phyloP scores from a whole-genome alignment of 2,888 invertebrate genomes.

The Ectemnius lituratus region DNA sequence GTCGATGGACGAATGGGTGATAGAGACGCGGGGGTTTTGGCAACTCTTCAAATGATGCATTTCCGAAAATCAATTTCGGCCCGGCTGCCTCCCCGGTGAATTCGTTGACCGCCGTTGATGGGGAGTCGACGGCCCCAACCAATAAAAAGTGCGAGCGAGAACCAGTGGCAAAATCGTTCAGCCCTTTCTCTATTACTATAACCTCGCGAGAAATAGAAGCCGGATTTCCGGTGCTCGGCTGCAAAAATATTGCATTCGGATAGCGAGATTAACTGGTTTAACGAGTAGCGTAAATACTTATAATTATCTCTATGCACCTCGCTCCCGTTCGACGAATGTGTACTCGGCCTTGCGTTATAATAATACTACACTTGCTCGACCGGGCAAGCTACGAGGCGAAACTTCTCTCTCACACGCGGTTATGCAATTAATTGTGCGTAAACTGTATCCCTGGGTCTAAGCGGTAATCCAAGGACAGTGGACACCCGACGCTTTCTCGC shows the following conservation, averaged over 20 bases:
- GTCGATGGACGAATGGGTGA: slow-evolving; percentile 4
- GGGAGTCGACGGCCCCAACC: slow-evolving; percentile 29
- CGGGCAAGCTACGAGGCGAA: too few relatives aligned
- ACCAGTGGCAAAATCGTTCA: not conserved
- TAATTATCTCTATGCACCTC: too few relatives aligned
- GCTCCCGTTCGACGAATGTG: too few relatives aligned
- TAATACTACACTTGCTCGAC: too few relatives aligned
- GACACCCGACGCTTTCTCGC: slow-evolving; percentile 28
- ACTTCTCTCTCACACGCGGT: slow-evolving; percentile 15
- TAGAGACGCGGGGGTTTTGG: slow-evolving; percentile 53
- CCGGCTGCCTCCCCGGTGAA: slow-evolving; percentile 42
- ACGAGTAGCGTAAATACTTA: too few relatives aligned
- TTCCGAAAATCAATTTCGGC: slow-evolving; percentile 62
- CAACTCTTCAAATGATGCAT: slow-evolving; percentile 63
- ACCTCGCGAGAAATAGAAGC: too few relatives aligned
- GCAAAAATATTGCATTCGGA: too few relatives aligned
- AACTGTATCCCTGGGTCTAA: slow-evolving; percentile 41
- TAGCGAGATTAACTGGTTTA: too few relatives aligned
- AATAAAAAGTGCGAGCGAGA: slow-evolving; percentile 46
- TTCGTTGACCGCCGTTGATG: slow-evolving; percentile 40
- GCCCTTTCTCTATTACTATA: not conserved
- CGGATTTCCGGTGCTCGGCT: too few relatives aligned
- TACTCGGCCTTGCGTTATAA: too few relatives aligned
- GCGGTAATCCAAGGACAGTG: slow-evolving; percentile 49
- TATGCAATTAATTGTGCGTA: slow-evolving; percentile 50